A percentile compares a stretch with the other conserved stretches of the same genome.
These are phyloP conservation scores for Elmis aenea DNA, from an alignment of 2,888 invertebrate genomes.

Conservation along the genomic window DNA sequence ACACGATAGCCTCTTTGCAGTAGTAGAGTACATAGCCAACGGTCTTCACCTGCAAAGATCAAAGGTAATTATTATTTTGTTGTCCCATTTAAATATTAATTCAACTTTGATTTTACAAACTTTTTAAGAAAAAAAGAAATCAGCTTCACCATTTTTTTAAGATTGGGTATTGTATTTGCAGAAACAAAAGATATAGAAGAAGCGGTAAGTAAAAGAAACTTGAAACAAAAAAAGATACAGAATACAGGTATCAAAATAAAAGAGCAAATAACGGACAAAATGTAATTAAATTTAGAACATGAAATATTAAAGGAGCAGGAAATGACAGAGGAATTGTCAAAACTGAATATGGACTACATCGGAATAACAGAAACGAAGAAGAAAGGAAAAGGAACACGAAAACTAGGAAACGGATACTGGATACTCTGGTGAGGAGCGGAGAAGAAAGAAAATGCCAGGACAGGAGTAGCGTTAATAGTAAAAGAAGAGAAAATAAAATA, in stretches of 20 bases:
- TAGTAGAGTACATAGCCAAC: slow-evolving; percentile 90
- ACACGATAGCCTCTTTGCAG: slow-evolving; percentile 88
- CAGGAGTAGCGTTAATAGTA: slow-evolving; percentile 1
- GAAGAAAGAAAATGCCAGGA: slow-evolving; percentile 1
- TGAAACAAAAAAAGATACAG: background rate
- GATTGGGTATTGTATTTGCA: too few species aligned
- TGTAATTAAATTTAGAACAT: background rate
- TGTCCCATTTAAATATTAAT: too few species aligned
- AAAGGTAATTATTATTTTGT: slow-evolving; percentile 2
- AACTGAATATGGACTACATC: background rate
- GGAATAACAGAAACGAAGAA: slow-evolving; percentile 3
- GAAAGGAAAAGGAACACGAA: slow-evolving; percentile 1
- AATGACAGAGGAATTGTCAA: slow-evolving; percentile 1
- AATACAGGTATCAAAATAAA: too few species aligned
- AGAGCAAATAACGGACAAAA: background rate
- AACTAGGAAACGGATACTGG: slow-evolving; percentile 1
- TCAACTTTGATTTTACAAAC: too few species aligned
- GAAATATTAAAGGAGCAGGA: slow-evolving; percentile 1
- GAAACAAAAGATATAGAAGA: background rate
- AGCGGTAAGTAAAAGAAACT: background rate
- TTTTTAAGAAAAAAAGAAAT: too few species aligned
- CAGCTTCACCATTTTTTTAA: too few species aligned
- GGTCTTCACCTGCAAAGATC: slow-evolving; percentile 72
- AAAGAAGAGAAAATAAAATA: slow-evolving; percentile 2
- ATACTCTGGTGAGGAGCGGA: background rate